Evolutionary conservation across 2,797 vertebrate species (phyloP).

Genomic region (Mionectes olivaceus): DNA sequence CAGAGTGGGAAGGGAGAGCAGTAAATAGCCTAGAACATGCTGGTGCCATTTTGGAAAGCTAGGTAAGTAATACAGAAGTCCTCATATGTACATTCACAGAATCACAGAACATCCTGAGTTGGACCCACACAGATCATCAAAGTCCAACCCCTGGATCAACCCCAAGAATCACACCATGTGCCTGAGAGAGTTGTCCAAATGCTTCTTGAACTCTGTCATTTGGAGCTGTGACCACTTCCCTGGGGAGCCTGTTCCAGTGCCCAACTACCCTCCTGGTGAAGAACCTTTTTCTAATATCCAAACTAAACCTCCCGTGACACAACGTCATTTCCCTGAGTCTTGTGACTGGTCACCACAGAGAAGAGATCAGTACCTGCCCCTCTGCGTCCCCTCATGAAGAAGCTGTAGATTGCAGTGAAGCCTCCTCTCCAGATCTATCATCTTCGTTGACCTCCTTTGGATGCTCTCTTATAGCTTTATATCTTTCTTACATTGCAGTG

Average conservation of each 20-base stretch:
- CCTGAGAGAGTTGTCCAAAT: background rate
- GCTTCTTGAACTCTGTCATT: background rate
- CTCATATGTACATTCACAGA: rapidly evolving
- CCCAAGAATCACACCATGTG: background rate
- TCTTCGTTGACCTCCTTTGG: background rate
- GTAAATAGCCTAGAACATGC: rapidly evolving
- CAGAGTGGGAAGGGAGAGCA: background rate
- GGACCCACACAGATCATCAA: background rate
- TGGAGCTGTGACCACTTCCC: background rate
- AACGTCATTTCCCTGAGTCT: background rate
- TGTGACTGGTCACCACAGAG: background rate
- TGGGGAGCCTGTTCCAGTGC: background rate
- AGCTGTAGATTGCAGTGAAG: background rate
- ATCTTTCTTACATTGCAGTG: background rate
- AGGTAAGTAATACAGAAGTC: too few species aligned
- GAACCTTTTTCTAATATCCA: background rate
- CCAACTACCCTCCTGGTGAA: background rate
- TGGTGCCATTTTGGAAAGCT: background rate
- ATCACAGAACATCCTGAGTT: background rate
- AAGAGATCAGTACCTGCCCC: background rate
- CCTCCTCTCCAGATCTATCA: background rate
- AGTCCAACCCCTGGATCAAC: too few species aligned
- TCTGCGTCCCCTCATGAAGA: background rate
- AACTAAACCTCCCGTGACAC: background rate
- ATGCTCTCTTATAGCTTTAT: background rate